These are phyloP conservation scores for Albula goreensis DNA, from an alignment of 2,113 vertebrate genomes.

Conservation along the genomic window DNA sequence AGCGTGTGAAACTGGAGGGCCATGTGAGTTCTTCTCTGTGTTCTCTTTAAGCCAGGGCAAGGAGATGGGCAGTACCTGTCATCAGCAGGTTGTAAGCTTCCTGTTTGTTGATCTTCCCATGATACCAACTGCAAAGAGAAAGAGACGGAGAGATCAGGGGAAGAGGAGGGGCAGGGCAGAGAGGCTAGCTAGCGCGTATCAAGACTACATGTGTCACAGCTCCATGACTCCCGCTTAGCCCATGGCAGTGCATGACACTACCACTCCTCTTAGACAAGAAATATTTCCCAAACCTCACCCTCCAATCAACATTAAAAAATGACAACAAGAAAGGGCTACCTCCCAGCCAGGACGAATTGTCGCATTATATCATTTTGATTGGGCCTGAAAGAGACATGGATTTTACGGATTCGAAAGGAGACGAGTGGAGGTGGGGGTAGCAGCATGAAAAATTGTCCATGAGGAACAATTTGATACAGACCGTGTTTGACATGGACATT, in stretches of 20 bases:
- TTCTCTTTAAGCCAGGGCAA: not conserved
- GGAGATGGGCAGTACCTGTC: conserved; percentile 78
- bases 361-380: not conserved
- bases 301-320: not conserved
- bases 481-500: not conserved
- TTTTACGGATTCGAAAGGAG: not conserved
- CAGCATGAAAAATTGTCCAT: not conserved
- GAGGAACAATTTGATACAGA: not conserved
- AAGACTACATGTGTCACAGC: not conserved
- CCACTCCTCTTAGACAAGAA: not conserved
- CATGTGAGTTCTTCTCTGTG: not conserved
- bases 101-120: conserved; percentile 97
- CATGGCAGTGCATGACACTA: not conserved
- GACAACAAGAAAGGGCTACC: not conserved
- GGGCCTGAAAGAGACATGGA: not conserved
- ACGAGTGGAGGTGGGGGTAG: not conserved
- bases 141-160: conserved; percentile 2
- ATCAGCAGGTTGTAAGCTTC: conserved; percentile 96
- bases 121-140: conserved; percentile 88
- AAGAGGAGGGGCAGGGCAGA: conserved; percentile 17
- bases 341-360: not conserved
- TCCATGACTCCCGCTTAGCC: not conserved
- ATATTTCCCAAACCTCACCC: not conserved
- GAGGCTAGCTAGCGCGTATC: not conserved
- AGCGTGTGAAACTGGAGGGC: not conserved